A percentile compares a stretch with the other conserved stretches of the same genome.
phyloP scores from a whole-genome alignment of 2,888 invertebrate species.

The Aleiodes alternator region DNA sequence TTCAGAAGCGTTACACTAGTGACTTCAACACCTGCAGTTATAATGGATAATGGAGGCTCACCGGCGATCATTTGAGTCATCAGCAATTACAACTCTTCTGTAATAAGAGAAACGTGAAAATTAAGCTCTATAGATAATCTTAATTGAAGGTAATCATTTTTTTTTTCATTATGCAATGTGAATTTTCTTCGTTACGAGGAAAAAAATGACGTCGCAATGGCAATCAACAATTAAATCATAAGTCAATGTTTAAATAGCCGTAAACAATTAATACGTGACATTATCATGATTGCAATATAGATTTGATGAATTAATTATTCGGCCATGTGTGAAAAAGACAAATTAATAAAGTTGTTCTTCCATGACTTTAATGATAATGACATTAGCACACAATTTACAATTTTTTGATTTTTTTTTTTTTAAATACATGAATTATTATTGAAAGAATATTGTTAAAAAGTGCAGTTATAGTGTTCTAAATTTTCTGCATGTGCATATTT shows the following conservation, averaged over 20 bases:
- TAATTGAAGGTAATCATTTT: conserved; percentile 6
- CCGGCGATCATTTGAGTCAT: conserved; percentile 20
- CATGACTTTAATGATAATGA: too few species aligned
- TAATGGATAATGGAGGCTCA: conserved; percentile 20
- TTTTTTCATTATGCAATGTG: conserved; percentile 8
- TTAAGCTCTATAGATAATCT: not conserved
- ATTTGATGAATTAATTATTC: conserved; percentile 3
- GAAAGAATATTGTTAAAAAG: too few species aligned
- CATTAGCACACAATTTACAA: too few species aligned
- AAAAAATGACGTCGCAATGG: conserved; percentile 9
- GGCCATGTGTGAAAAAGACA: conserved; percentile 18
- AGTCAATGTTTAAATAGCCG: conserved; percentile 19
- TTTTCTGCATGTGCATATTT: too few species aligned
- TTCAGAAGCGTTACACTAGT: not conserved
- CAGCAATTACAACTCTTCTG: not conserved
- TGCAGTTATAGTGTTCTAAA: too few species aligned
- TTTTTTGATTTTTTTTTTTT: too few species aligned
- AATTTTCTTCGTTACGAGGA: not conserved
- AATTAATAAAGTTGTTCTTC: not conserved
- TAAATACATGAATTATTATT: too few species aligned
- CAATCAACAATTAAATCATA: conserved; percentile 10
- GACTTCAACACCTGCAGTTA: not conserved
- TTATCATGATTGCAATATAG: conserved; percentile 2
- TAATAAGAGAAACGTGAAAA: conserved; percentile 11
- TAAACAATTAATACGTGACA: conserved; percentile 25